Evolutionary conservation across 37 sponge, comb jelly and placozoan genomes (phyloP).

Genomic region (Axinella damicornis): DNA sequence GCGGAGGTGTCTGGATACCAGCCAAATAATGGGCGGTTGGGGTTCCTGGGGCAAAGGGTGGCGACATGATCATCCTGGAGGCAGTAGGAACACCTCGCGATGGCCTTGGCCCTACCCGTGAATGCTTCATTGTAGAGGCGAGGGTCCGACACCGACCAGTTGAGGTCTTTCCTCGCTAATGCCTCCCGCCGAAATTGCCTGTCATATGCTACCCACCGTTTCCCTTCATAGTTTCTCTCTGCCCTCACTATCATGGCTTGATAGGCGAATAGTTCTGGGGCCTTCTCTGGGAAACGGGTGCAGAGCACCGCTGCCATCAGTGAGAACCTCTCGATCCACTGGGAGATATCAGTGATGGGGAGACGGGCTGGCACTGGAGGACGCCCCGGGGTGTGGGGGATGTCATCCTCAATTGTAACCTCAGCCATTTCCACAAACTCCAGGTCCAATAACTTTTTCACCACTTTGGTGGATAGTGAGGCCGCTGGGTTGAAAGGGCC

Average conservation of each 20-base stretch:
- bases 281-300: conserved; percentile 39
- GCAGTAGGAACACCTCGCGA: conserved; percentile 24
- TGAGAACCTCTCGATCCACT: conserved; percentile 34
- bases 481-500: no score
- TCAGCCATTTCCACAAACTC: not conserved
- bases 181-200: conserved; percentile 16
- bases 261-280: conserved; percentile 37
- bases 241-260: not conserved
- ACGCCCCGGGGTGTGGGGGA: not conserved
- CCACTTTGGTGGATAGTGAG: not conserved
- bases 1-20: not conserved
- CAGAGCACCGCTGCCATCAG: conserved; percentile 28
- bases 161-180: not conserved
- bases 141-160: conserved; percentile 9
- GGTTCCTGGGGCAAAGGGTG: conserved; percentile 14
- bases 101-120: conserved; percentile 19
- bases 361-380: conserved; percentile 9
- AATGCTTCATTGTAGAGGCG: conserved; percentile 34
- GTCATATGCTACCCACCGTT: conserved; percentile 30
- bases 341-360: conserved; percentile 12
- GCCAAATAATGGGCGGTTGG: conserved; percentile 5
- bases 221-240: not conserved
- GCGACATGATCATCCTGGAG: conserved; percentile 9
- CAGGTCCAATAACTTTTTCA: not conserved
- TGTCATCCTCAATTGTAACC: not conserved